Evolutionary conservation across 2,888 invertebrate species (phyloP).

Genomic region (Artemia sinica): DNA sequence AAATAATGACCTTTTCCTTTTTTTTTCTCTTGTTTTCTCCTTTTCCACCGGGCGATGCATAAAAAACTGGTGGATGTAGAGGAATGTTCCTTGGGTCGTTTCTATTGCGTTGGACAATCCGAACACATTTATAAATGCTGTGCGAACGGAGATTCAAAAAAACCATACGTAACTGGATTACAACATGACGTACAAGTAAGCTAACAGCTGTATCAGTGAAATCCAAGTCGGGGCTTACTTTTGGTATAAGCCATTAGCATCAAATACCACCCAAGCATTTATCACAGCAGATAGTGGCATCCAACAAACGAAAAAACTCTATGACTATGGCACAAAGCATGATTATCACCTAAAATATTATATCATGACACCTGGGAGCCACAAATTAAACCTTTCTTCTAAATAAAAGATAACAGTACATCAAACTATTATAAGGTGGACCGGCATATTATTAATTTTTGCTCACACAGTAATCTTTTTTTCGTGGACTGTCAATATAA

Average conservation of each 20-base stretch:
- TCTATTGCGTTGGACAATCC: constrained; percentile 39
- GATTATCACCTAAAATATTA: constrained; percentile 22
- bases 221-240: constrained; percentile 53
- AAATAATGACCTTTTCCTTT: neutral
- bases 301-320: constrained; percentile 83
- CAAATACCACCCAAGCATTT: constrained; percentile 56
- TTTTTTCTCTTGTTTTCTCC: too few relatives aligned
- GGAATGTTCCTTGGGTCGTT: neutral
- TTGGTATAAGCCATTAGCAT: constrained; percentile 48
- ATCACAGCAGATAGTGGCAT: constrained; percentile 64
- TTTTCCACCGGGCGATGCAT: neutral
- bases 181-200: constrained; percentile 67
- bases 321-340: constrained; percentile 77
- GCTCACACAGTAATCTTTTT: too few relatives aligned
- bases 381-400: too few relatives aligned
- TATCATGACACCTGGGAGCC: too few relatives aligned
- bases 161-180: constrained; percentile 80
- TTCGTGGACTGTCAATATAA: too few relatives aligned
- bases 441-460: too few relatives aligned
- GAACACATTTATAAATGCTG: constrained; percentile 58
- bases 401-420: too few relatives aligned
- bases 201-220: constrained; percentile 52
- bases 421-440: too few relatives aligned
- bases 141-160: constrained; percentile 75
- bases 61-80: neutral